Base-by-base conservation (phyloP, 1,140 invertebrate genomes). In the Stegodyphus dumicola region DNA sequence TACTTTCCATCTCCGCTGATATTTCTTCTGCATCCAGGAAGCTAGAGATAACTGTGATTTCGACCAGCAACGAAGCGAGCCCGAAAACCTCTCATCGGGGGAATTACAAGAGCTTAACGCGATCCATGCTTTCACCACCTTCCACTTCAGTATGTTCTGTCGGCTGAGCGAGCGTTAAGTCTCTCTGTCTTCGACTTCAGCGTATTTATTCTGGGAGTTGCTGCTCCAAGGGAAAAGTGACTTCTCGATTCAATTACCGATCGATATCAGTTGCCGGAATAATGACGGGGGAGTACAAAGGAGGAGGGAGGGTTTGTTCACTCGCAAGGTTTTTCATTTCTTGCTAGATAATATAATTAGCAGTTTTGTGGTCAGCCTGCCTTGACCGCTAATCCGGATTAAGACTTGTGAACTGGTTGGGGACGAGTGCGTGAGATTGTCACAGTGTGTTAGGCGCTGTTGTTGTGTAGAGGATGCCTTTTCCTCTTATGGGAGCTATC, bases 371-470 rank as follows among this genome's bases (percentile, higher is more conserved):
- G 80, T 75, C 80, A 83, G 33, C 17, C n/a, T 54, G 33, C 52
- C 78, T 71, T 80, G 80, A 75, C 80, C 80, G 54, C 77, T 79
- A 79, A 79, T 49, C 77, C 67, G 33, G 77, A 60, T 60, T 60
- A 60, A 5, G 56, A 15, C 15, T 60, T 15, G 15, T 60, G 56
- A 33, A 33, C 33, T 33, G 33, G 33, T 15, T 60, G 56, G 9
- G 9, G 56, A 60, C 56, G 15, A 60, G 56, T 33, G 33, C 33
- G 33, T 33, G 33, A 33, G 33, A 33, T 33, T 60, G 56, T 60
- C 15, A 60, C 56, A 11, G 56, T 60, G 56, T 60, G 56, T 60
- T 60, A 60, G 9, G 56, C 15, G 56, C 15, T 11, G 56, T 11
- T 11, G 15, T 60, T 60, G 56, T 60, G 9, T 60, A 60, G 56